Conservation (phyloP, 1,140 invertebrate genomes). For the Eumeta japonica region DNA sequence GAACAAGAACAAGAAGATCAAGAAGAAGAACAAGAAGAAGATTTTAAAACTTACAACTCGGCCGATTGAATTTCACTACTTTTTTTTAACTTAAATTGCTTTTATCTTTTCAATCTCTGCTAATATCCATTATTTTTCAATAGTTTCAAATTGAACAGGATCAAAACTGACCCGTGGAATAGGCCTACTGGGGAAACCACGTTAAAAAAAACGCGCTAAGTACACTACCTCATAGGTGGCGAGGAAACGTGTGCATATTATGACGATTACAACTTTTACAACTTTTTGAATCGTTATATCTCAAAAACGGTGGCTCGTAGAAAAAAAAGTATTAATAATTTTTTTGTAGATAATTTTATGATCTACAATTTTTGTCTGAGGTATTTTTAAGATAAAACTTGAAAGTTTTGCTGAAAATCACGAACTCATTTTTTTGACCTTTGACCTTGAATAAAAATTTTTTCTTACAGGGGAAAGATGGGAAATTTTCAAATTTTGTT, state of each 20-base stretch:
- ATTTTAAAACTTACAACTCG: too few relatives aligned
- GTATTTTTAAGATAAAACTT: slow-evolving; percentile 10
- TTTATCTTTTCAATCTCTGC: slow-evolving; percentile 12
- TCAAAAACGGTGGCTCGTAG: slow-evolving; percentile 1
- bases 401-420: slow-evolving; percentile 9
- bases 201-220: too few relatives aligned
- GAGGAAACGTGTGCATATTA: neutral
- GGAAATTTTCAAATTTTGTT: too few relatives aligned
- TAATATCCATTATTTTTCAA: slow-evolving; percentile 9
- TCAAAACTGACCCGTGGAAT: too few relatives aligned
- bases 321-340: neutral
- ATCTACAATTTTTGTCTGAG: slow-evolving; percentile 2
- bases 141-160: too few relatives aligned
- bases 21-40: too few relatives aligned
- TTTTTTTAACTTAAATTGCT: too few relatives aligned
- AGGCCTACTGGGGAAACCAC: too few relatives aligned
- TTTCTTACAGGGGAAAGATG: too few relatives aligned
- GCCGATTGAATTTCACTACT: too few relatives aligned
- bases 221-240: too few relatives aligned
- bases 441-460: slow-evolving; percentile 3
- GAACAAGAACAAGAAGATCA: too few relatives aligned
- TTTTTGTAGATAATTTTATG: slow-evolving; percentile 1
- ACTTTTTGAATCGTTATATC: slow-evolving; percentile 1
- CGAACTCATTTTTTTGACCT: slow-evolving; percentile 12
- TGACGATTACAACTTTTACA: neutral